Evolutionary conservation across 1,140 invertebrate species (phyloP).

Genomic region (Scaptomyza hsui): DNA sequence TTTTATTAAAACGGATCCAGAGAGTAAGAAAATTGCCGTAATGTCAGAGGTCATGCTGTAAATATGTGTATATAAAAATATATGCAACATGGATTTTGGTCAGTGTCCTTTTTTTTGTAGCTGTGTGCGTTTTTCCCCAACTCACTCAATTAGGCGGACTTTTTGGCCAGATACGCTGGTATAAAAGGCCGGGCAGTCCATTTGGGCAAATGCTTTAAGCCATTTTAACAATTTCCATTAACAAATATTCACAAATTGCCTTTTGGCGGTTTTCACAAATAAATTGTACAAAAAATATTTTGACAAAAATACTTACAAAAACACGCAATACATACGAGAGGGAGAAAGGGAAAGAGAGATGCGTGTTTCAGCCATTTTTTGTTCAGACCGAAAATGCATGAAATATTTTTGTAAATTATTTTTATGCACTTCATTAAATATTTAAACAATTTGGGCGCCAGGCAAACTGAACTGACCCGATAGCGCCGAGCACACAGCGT

Average conservation of each 20-base stretch:
- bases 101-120: slow-evolving; percentile 59
- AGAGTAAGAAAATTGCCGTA: background rate
- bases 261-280: slow-evolving; percentile 81
- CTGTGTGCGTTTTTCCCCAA: slow-evolving; percentile 35
- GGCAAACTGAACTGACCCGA: slow-evolving; percentile 25
- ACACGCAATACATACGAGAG: slow-evolving; percentile 9
- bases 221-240: slow-evolving; percentile 83
- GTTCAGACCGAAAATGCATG: slow-evolving; percentile 73
- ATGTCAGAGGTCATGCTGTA: background rate
- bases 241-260: slow-evolving; percentile 81
- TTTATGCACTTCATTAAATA: slow-evolving; percentile 83
- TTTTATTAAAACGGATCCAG: slow-evolving; percentile 61
- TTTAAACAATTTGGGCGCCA: slow-evolving; percentile 71
- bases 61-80: slow-evolving; percentile 12
- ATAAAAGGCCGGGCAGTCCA: slow-evolving; percentile 45
- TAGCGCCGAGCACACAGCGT: slow-evolving; percentile 37
- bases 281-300: slow-evolving; percentile 70
- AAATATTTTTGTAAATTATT: slow-evolving; percentile 83
- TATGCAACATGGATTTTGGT: slow-evolving; percentile 28
- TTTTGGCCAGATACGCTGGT: slow-evolving; percentile 10
- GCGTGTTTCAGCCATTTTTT: slow-evolving; percentile 54
- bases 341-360: background rate
- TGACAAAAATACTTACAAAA: slow-evolving; percentile 66
- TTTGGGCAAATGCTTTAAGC: slow-evolving; percentile 73
- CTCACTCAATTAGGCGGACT: slow-evolving; percentile 69